Evolutionary conservation across 2,888 invertebrate species (phyloP).

Genomic region (Lysandra bellargus): DNA sequence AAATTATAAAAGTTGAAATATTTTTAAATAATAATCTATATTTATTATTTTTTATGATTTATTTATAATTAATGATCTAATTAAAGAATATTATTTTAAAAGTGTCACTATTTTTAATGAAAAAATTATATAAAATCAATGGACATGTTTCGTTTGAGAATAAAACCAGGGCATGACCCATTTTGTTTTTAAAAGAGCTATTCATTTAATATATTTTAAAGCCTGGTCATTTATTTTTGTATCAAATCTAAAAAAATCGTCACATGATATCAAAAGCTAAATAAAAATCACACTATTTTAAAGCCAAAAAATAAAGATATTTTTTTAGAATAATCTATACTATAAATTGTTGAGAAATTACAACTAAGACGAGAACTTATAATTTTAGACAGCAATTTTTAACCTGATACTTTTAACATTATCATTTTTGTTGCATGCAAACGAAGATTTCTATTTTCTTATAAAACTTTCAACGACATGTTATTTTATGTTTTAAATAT

Average conservation of each 20-base stretch:
- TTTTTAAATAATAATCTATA: neutral
- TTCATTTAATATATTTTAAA: neutral
- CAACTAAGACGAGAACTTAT: no score
- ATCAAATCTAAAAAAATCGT: neutral
- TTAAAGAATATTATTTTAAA: neutral
- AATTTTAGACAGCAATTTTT: no score
- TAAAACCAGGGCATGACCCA: constrained; percentile 16
- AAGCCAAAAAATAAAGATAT: no score
- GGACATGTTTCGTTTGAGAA: neutral
- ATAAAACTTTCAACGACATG: no score
- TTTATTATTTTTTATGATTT: neutral
- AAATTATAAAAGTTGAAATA: no score
- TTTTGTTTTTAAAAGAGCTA: constrained; percentile 7
- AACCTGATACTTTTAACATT: no score
- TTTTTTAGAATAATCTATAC: no score
- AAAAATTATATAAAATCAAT: constrained; percentile 4
- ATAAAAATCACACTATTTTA: no score
- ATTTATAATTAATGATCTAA: neutral
- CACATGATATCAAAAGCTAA: neutral
- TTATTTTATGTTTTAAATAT: no score
- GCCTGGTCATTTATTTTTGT: constrained; percentile 15
- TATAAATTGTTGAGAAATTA: no score
- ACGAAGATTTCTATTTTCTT: no score
- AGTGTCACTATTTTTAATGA: neutral
- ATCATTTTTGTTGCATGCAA: no score